Base-by-base conservation (phyloP, 2,888 invertebrate genomes). In the Sinopyrophorus schimmeli region DNA sequence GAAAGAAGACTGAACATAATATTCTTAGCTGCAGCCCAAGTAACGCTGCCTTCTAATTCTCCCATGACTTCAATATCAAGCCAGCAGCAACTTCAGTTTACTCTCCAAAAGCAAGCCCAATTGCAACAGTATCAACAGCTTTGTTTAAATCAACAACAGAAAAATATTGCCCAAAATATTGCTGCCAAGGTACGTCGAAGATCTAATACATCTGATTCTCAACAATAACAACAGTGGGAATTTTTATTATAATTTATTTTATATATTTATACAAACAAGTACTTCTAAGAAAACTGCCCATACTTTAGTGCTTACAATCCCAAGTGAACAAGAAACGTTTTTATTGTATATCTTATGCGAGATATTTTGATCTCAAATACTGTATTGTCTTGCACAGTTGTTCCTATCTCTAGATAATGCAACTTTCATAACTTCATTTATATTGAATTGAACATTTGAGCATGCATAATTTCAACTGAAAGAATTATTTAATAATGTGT, bases 91-190 rank as follows among this genome's bases (percentile, higher is more conserved):
- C 43, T 52, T 5, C 53, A 53, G 18, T 37, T 68, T 32, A 55
- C 60, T 6, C 54, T 63, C 15, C 69, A 71, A 57, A 70, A 72
- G 54, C 71, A 71, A 65, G 64, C 63, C 44, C 70, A 70, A 39
- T 64, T 68, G 21, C 72, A 72, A 48, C 70, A 71, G 55, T 68
- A 62, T 47, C 70, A 71, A 50, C 73, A 72, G 54, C 61, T 72
- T 46, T 69, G 67, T 53, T 47, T 70, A 34, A 67, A 64, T 39
- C 71, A 70, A 55, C 65, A 65, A 38, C 66, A 67, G 53, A 64
- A 59, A 44, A 60, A 60, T 17, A 53, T 57, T 9, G 54, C 58
- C 10, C 62, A 67, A 30, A 64, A 62, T 21, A 60, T 67, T 21
- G 63, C 68, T 21, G 66, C 64, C 12, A 71, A 70, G 58, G 62